A percentile compares a stretch with the other conserved stretches of the same genome.
Evolutionary conservation across 2,888 invertebrate species (phyloP).

Genomic region (Teinopalpus imperialis): DNA sequence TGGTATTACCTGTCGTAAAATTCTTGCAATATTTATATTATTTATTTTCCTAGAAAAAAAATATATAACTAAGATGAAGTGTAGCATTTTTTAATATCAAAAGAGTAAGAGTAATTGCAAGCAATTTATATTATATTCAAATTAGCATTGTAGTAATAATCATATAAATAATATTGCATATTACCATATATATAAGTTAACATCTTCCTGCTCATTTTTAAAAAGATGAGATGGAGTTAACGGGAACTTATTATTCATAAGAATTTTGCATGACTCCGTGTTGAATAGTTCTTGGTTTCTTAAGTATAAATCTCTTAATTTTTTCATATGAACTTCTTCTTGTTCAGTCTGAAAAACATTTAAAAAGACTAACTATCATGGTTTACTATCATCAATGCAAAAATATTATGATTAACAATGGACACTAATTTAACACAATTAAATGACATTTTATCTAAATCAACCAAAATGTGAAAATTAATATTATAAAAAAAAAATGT

Average conservation of each 20-base stretch:
- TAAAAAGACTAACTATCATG: too few relatives aligned
- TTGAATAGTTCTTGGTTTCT: constrained; percentile 83
- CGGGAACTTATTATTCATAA: constrained; percentile 57
- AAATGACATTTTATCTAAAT: too few relatives aligned
- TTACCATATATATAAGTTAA: constrained; percentile 62
- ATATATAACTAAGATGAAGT: background rate
- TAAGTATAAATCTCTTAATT: constrained; percentile 81
- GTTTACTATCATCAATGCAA: too few relatives aligned
- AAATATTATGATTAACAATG: too few relatives aligned
- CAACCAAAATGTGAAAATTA: too few relatives aligned
- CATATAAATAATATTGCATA: constrained; percentile 4
- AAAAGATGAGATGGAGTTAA: constrained; percentile 64
- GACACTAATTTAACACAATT: too few relatives aligned
- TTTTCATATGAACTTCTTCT: constrained; percentile 73
- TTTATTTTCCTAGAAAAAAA: constrained; percentile 86
- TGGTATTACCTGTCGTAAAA: constrained; percentile 87
- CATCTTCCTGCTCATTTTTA: constrained; percentile 40
- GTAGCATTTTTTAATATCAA: too few relatives aligned
- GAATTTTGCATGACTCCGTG: constrained; percentile 83
- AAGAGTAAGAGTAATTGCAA: too few relatives aligned
- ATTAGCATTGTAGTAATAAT: background rate
- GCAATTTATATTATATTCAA: background rate
- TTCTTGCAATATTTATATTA: constrained; percentile 87
- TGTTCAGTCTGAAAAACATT: constrained; percentile 84
- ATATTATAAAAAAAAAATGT: too few relatives aligned